A percentile compares a stretch with the other conserved stretches of the same genome.
Conservation (phyloP, 2,888 invertebrate species). For the Piscicola geometra region DNA sequence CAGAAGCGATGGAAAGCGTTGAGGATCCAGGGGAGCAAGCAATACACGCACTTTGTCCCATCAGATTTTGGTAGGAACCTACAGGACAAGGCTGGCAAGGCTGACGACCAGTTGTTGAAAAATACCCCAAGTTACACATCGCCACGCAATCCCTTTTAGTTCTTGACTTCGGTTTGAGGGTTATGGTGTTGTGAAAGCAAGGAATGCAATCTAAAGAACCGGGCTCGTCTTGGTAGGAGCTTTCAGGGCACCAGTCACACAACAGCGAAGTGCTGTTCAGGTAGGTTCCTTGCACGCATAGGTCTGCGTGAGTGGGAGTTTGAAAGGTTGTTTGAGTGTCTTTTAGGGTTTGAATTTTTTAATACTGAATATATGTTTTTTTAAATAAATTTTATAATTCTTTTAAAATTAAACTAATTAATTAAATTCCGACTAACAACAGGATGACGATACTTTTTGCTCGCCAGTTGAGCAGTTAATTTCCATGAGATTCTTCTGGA, state of each 20-base stretch:
- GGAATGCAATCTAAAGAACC: neutral
- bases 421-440: no score
- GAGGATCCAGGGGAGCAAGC: neutral
- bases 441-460: neutral
- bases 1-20: neutral
- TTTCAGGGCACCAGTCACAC: neutral
- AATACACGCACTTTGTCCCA: neutral
- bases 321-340: no score
- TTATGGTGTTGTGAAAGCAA: neutral
- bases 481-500: no score
- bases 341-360: no score
- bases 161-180: neutral
- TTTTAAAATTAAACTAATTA: no score
- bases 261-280: neutral
- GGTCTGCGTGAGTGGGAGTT: neutral
- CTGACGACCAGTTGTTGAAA: neutral
- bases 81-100: neutral
- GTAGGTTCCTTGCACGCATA: slow-evolving; percentile 5
- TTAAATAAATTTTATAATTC: neutral
- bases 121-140: neutral
- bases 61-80: neutral
- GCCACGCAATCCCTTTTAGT: neutral
- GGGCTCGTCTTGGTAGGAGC: neutral
- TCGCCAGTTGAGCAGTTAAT: neutral
- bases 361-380: neutral